Conservation (phyloP, 2,888 invertebrate genomes). For the Sarcophaga subvicina region DNA sequence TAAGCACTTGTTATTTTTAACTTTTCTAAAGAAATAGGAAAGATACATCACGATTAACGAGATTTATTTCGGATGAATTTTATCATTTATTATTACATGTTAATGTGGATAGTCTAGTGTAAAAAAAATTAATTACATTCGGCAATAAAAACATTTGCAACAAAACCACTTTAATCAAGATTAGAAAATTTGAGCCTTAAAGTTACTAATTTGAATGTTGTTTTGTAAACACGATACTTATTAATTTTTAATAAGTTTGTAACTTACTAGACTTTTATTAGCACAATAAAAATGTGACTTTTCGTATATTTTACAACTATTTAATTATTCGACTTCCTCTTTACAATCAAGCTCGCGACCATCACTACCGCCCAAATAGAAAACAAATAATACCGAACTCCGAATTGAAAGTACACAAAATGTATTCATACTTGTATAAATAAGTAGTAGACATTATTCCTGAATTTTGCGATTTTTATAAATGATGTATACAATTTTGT, state of each 20-base stretch:
- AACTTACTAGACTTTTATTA: conserved; percentile 45
- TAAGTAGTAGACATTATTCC: neutral
- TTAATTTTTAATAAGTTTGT: conserved; percentile 13
- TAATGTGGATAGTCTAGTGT: neutral
- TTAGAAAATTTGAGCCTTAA: no score
- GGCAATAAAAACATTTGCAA: no score
- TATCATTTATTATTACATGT: no score
- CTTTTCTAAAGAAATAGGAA: neutral
- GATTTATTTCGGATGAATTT: no score
- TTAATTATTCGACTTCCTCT: conserved; percentile 54
- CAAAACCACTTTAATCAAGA: no score
- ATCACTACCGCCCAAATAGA: conserved; percentile 58
- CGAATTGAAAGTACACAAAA: conserved; percentile 60
- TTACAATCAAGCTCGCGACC: conserved; percentile 53
- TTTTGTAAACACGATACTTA: no score
- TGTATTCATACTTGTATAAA: conserved; percentile 10
- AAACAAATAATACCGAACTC: conserved; percentile 66
- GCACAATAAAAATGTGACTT: conserved; percentile 34
- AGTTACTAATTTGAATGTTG: no score
- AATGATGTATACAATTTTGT: no score
- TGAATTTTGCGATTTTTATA: no score
- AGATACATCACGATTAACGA: no score
- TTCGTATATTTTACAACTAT: conserved; percentile 35
- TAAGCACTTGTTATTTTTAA: neutral
- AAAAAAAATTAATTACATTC: neutral